A percentile compares a stretch with the other conserved stretches of the same genome.
These are phyloP conservation scores for Tragelaphus imberbis DNA, from an alignment of 2,113 vertebrate genomes.

Conservation along the genomic window DNA sequence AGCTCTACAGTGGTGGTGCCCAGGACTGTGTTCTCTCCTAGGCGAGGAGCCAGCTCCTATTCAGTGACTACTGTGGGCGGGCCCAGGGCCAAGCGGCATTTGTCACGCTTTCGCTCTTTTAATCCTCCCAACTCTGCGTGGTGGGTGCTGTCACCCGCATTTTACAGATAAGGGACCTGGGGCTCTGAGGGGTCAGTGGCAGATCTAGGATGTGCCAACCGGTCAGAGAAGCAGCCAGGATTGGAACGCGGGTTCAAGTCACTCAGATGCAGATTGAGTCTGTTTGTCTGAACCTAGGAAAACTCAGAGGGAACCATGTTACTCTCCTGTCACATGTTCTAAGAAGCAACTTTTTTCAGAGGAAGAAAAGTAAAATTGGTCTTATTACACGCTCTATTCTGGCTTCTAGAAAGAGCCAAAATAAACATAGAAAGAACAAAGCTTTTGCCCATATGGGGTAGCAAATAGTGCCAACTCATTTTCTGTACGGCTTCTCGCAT, in stretches of 20 bases:
- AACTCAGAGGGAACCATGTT: background rate
- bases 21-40: background rate
- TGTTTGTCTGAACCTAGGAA: background rate
- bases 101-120: background rate
- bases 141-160: background rate
- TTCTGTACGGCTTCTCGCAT: slow-evolving; percentile 38
- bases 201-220: background rate
- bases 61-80: too few species aligned
- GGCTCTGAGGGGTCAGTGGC: background rate
- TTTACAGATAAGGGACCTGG: background rate
- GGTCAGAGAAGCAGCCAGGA: background rate
- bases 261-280: background rate
- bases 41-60: background rate
- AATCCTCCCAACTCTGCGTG: background rate
- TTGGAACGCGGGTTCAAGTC: background rate
- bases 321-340: background rate
- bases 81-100: background rate
- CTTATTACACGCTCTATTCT: slow-evolving; percentile 24
- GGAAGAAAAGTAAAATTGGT: slow-evolving; percentile 15
- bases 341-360: slow-evolving; percentile 9
- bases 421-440: slow-evolving; percentile 62
- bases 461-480: slow-evolving; percentile 50
- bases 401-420: slow-evolving; percentile 47
- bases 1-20: background rate
- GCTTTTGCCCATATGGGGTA: slow-evolving; percentile 47